These are phyloP conservation scores for Mythimna pallens DNA, from an alignment of 2,888 invertebrate genomes.

Conservation along the genomic window DNA sequence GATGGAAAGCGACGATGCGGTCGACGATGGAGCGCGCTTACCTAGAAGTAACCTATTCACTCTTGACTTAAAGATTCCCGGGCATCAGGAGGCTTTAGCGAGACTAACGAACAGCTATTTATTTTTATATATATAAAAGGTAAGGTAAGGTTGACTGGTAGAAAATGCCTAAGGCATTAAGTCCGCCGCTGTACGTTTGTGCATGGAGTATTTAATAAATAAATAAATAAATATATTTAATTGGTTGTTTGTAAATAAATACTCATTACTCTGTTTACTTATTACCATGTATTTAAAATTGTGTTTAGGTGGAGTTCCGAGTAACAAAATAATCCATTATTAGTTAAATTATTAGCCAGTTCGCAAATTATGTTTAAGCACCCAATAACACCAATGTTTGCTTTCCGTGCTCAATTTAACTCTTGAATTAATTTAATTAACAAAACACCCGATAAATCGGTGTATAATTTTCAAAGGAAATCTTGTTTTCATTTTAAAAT, in stretches of 20 bases:
- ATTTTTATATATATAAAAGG: too few species aligned
- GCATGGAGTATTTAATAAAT: too few species aligned
- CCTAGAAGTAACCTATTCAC: too few species aligned
- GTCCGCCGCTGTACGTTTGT: too few species aligned
- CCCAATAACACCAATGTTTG: slow-evolving; percentile 14
- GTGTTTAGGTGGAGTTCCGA: background rate
- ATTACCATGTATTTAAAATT: too few species aligned
- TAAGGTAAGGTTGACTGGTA: too few species aligned
- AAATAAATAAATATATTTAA: background rate
- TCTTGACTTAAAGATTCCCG: too few species aligned
- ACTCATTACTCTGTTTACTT: background rate
- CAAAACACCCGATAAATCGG: slow-evolving; percentile 25
- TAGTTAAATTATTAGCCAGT: slow-evolving; percentile 3
- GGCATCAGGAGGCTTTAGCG: too few species aligned
- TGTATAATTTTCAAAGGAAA: slow-evolving; percentile 20
- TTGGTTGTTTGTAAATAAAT: background rate
- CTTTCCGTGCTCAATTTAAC: slow-evolving; percentile 3
- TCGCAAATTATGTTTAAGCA: slow-evolving; percentile 11
- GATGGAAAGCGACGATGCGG: too few species aligned
- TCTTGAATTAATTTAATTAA: slow-evolving; percentile 5
- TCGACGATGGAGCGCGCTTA: too few species aligned
- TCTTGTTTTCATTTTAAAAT: slow-evolving; percentile 21
- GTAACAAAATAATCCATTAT: slow-evolving; percentile 2
- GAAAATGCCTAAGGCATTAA: too few species aligned
- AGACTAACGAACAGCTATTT: too few species aligned